A percentile compares a stretch with the other conserved stretches of the same genome.
Conservation (phyloP, 2,888 invertebrate species). For the Athalia cordata region DNA sequence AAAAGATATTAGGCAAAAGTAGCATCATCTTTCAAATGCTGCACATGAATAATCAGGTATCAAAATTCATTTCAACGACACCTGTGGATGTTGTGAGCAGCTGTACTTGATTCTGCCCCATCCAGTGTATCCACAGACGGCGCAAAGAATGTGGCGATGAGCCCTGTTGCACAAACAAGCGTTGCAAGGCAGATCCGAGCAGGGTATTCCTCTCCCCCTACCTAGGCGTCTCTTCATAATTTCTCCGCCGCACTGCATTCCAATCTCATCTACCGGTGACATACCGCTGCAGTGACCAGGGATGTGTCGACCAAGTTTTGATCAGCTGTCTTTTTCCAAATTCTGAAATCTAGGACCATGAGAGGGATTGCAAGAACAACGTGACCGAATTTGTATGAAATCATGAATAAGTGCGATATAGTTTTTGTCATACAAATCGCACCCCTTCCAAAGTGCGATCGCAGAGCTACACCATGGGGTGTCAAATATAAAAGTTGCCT, state of each 20-base stretch:
- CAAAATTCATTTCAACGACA: slow-evolving; percentile 19
- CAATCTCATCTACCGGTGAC: neutral
- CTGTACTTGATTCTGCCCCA: slow-evolving; percentile 55
- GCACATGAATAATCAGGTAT: neutral
- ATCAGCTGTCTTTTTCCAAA: too few species aligned
- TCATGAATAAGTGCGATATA: too few species aligned
- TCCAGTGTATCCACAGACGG: slow-evolving; percentile 55
- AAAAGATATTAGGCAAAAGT: slow-evolving; percentile 48
- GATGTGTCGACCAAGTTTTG: neutral
- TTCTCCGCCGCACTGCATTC: neutral
- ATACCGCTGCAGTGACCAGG: neutral
- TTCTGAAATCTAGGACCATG: too few species aligned
- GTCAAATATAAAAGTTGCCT: too few species aligned
- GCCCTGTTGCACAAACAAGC: slow-evolving; percentile 58
- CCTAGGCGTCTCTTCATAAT: slow-evolving; percentile 11
- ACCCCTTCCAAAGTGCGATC: too few species aligned
- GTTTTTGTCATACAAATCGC: too few species aligned
- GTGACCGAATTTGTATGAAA: too few species aligned
- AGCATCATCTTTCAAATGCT: neutral
- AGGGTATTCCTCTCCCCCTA: slow-evolving; percentile 46
- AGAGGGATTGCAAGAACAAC: too few species aligned
- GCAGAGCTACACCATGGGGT: too few species aligned
- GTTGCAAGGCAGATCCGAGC: neutral
- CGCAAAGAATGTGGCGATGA: slow-evolving; percentile 54
- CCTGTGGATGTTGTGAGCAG: slow-evolving; percentile 58